These are phyloP conservation scores for Pontoporia blainvillei DNA, from an alignment of 2,113 vertebrate species.

Conservation along the genomic window DNA sequence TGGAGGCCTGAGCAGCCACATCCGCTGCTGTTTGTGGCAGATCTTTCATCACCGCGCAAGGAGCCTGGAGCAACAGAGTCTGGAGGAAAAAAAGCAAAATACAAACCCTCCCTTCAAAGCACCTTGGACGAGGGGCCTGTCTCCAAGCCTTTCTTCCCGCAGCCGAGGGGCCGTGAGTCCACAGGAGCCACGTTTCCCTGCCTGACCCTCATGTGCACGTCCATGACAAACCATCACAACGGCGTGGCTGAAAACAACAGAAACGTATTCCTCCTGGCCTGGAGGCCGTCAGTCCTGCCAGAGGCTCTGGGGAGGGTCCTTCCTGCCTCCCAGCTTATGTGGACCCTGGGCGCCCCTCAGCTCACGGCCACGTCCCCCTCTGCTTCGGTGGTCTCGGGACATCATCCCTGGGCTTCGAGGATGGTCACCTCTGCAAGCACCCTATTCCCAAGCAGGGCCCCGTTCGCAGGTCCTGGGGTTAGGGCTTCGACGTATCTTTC, in stretches of 20 bases:
- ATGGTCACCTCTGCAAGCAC: not conserved
- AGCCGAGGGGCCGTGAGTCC: no score
- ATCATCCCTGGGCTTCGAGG: no score
- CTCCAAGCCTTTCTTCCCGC: not conserved
- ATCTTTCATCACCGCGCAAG: not conserved
- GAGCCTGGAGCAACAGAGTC: not conserved
- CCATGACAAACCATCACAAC: no score
- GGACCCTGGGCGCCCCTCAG: not conserved
- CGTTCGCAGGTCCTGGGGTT: not conserved
- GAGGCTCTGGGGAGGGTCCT: not conserved
- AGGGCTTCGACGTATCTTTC: not conserved
- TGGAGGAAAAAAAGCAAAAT: not conserved
- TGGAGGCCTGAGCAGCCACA: not conserved
- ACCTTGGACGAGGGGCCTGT: fast-evolving
- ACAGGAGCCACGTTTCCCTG: no score
- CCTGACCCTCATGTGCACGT: fast-evolving
- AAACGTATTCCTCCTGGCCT: fast-evolving
- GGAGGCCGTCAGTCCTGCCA: not conserved
- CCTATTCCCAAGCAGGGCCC: not conserved
- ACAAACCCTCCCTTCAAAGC: not conserved
- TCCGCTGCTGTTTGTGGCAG: fast-evolving
- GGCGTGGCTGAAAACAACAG: not conserved
- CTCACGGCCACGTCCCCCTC: fast-evolving
- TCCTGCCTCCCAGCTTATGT: not conserved
- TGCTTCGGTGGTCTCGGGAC: not conserved